A percentile compares a stretch with the other conserved stretches of the same genome.
These are phyloP conservation scores for Danaus plexippus DNA, from an alignment of 1,140 invertebrate genomes.

Conservation along the genomic window DNA sequence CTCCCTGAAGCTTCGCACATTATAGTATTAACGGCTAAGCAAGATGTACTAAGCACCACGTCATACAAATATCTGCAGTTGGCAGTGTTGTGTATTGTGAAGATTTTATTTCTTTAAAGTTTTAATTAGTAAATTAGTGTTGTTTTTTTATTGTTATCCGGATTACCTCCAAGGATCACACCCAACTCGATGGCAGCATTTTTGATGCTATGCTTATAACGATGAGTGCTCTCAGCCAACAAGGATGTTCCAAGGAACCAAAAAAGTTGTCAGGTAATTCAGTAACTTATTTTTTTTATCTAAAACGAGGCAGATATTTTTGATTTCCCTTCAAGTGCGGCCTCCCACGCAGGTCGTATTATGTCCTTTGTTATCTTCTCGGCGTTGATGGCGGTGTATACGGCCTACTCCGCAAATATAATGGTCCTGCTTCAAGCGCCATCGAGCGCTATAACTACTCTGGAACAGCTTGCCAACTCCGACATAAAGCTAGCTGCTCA, in stretches of 20 bases:
- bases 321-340: too few species aligned
- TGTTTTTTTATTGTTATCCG: background rate
- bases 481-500: constrained; percentile 43
- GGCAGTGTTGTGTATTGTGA: too few species aligned
- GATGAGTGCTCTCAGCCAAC: constrained; percentile 66
- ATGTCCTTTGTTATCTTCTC: constrained; percentile 67
- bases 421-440: constrained; percentile 77
- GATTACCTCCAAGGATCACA: constrained; percentile 25
- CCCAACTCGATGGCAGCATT: constrained; percentile 43
- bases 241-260: constrained; percentile 65
- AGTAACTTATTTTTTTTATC: too few species aligned
- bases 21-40: too few species aligned
- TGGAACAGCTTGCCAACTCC: constrained; percentile 73
- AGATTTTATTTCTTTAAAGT: too few species aligned
- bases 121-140: too few species aligned
- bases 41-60: too few species aligned
- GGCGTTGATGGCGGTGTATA: constrained; percentile 65
- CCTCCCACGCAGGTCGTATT: constrained; percentile 55
- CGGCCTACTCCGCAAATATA: constrained; percentile 77
- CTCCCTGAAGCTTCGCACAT: too few species aligned
- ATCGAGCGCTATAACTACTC: constrained; percentile 72
- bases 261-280: constrained; percentile 47
- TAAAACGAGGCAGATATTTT: too few species aligned
- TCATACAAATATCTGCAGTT: too few species aligned
- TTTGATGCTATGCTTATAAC: constrained; percentile 60